These are phyloP conservation scores for Phragmatobia fuliginosa DNA, from an alignment of 2,888 invertebrate genomes.

Conservation along the genomic window DNA sequence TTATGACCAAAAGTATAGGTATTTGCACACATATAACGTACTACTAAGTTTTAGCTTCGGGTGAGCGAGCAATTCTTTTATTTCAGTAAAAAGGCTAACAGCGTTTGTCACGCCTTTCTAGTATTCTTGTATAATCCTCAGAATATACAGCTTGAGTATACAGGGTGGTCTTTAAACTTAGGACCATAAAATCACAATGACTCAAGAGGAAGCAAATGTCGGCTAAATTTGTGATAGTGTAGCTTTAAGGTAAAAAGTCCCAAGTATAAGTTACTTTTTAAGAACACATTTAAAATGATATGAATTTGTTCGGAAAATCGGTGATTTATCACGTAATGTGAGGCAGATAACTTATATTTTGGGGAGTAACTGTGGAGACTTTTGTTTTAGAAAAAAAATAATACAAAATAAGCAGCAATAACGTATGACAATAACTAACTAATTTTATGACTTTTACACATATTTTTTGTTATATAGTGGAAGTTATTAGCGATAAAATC, in stretches of 20 bases:
- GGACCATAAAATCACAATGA: background rate
- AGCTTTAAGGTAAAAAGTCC: background rate
- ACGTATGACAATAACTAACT: too few relatives aligned
- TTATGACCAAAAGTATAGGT: constrained; percentile 59
- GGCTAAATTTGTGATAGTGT: background rate
- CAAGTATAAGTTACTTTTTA: too few relatives aligned
- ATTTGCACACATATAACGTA: constrained; percentile 42
- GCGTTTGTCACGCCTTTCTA: background rate
- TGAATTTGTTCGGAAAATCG: too few relatives aligned
- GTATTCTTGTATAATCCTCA: background rate
- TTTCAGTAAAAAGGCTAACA: background rate
- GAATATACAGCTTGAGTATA: background rate
- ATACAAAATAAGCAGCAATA: too few relatives aligned
- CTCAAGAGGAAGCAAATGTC: background rate
- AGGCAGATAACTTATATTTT: too few relatives aligned
- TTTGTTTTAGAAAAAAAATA: too few relatives aligned
- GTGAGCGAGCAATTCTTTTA: constrained; percentile 38
- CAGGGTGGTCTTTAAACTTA: background rate
- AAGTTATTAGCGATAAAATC: too few relatives aligned
- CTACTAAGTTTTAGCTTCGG: constrained; percentile 35
- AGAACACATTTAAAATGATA: too few relatives aligned
- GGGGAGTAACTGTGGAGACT: too few relatives aligned
- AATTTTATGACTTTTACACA: too few relatives aligned
- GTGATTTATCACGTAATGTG: too few relatives aligned
- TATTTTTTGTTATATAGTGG: too few relatives aligned